Percentiles rank a stretch among this genome's conserved stretches.
These are phyloP conservation scores for Leptinotarsa defecta DNA, from an alignment of 1,140 invertebrate genomes.

Conservation along the genomic window DNA sequence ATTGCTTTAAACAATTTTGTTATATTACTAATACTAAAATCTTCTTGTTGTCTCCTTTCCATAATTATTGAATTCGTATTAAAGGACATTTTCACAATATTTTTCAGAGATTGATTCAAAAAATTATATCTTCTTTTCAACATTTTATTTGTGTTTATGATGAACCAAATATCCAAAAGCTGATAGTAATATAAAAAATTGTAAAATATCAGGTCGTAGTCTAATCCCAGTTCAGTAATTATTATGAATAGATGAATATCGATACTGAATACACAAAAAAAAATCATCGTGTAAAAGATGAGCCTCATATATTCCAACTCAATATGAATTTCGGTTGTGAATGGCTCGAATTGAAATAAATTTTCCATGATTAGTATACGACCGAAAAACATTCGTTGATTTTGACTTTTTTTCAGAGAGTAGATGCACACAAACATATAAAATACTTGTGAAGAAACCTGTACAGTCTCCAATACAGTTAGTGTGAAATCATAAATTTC, in stretches of 20 bases:
- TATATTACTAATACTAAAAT: neutral
- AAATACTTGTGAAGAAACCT: neutral
- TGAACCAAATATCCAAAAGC: constrained; percentile 3
- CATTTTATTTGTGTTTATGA: neutral
- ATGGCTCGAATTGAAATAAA: neutral
- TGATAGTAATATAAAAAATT: neutral
- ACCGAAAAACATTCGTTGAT: neutral
- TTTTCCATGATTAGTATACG: neutral
- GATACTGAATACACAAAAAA: neutral
- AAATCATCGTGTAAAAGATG: neutral
- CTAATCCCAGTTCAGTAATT: neutral
- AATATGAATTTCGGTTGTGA: neutral
- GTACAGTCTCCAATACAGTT: neutral
- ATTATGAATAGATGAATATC: neutral
- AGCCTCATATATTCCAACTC: neutral
- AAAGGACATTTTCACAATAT: neutral
- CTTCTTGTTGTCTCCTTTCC: neutral
- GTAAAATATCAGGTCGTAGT: neutral
- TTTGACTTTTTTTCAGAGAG: neutral
- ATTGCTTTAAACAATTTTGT: neutral
- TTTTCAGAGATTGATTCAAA: neutral
- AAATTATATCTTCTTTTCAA: neutral
- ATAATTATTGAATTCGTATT: neutral
- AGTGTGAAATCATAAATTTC: neutral
- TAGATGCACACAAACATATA: neutral